Evolutionary conservation across 2,888 invertebrate genomes (phyloP).

Genomic region (Mesorhabditis spiculigera): DNA sequence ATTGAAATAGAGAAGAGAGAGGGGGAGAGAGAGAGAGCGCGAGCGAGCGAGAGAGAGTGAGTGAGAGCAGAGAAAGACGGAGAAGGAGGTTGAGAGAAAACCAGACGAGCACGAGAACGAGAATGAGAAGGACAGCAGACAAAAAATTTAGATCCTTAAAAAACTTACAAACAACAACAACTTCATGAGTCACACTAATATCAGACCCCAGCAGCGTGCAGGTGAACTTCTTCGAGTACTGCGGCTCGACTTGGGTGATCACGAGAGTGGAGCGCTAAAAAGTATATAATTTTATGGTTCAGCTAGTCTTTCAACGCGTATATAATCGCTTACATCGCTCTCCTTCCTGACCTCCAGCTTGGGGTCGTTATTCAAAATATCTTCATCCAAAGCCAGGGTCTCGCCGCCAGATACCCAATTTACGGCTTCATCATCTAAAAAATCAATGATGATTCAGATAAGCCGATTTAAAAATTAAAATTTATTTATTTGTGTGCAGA

Average conservation of each 20-base stretch:
- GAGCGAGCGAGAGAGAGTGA: too few relatives aligned
- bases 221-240: neutral
- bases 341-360: neutral
- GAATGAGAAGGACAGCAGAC: neutral
- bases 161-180: constrained; percentile 5
- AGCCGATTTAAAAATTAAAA: too few relatives aligned
- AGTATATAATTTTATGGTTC: neutral
- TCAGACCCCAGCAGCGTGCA: neutral
- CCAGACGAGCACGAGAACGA: too few relatives aligned
- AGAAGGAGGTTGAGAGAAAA: too few relatives aligned
- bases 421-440: neutral
- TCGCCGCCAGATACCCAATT: neutral
- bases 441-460: too few relatives aligned
- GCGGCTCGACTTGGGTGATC: neutral
- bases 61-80: too few relatives aligned
- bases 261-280: neutral
- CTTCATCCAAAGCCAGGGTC: neutral
- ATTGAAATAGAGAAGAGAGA: neutral
- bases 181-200: neutral
- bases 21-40: too few relatives aligned
- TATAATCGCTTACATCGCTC: neutral
- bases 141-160: neutral
- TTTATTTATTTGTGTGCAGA: too few relatives aligned
- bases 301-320: too few relatives aligned
- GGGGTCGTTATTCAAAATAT: neutral